Evolutionary conservation across 2,797 vertebrate genomes (phyloP).

Genomic region (Amblyopsis hoosieri): DNA sequence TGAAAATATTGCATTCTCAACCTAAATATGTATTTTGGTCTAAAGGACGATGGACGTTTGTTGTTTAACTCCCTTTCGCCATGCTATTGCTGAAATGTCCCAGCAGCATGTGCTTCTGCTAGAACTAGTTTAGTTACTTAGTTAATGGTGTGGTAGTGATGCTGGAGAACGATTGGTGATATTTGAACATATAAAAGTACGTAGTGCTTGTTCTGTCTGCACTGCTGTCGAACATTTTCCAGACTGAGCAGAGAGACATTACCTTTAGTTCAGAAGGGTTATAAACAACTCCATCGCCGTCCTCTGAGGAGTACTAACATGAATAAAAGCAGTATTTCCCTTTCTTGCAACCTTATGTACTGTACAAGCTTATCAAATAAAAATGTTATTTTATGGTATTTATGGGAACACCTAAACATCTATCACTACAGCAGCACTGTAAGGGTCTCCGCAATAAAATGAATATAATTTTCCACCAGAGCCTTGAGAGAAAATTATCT

Average conservation of each 20-base stretch:
- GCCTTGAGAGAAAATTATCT: constrained; percentile 40
- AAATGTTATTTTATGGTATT: not conserved
- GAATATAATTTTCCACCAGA: constrained; percentile 7
- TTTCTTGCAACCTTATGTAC: not conserved
- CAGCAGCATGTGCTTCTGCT: too few species aligned
- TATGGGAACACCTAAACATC: constrained; percentile 16
- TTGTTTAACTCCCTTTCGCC: too few species aligned
- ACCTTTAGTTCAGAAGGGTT: constrained; percentile 10
- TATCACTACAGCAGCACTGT: not conserved
- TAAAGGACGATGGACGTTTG: too few species aligned
- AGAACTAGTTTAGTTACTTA: too few species aligned
- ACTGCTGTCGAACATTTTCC: constrained; percentile 36
- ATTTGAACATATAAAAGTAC: constrained; percentile 27
- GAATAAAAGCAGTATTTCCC: constrained; percentile 1
- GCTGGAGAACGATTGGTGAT: not conserved
- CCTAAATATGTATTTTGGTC: too few species aligned
- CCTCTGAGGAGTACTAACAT: constrained; percentile 2
- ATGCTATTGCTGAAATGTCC: too few species aligned
- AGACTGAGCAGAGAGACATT: constrained; percentile 15
- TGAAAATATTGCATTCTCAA: too few species aligned
- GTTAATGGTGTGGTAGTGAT: not conserved
- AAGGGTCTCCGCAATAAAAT: not conserved
- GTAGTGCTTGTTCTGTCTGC: constrained; percentile 34
- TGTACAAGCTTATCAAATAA: not conserved
- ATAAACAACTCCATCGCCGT: constrained; percentile 27